phyloP scores from a whole-genome alignment of 2,888 invertebrate species.

The Xanthorhoe designata region DNA sequence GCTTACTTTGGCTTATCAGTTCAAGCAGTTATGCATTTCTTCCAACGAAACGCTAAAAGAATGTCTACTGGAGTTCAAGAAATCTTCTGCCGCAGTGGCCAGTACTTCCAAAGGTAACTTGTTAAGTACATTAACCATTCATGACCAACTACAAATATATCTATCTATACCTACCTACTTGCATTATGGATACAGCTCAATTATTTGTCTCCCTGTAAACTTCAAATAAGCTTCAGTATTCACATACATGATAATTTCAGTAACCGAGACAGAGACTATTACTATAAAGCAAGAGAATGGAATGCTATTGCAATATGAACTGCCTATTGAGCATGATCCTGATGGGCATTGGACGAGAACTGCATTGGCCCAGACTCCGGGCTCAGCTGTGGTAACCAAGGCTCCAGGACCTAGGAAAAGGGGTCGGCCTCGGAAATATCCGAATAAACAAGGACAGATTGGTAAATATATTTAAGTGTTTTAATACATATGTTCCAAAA shows the following conservation, averaged over 20 bases:
- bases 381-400: conserved; percentile 70
- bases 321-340: conserved; percentile 80
- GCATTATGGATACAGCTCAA: no score
- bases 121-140: no score
- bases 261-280: conserved; percentile 75
- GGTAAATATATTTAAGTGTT: conserved; percentile 53
- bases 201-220: no score
- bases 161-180: no score
- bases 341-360: conserved; percentile 72
- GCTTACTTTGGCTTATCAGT: conserved; percentile 78
- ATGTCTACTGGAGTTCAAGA: conserved; percentile 79
- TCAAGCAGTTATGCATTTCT: conserved; percentile 80
- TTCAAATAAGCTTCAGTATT: not conserved
- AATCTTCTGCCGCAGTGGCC: conserved; percentile 68
- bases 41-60: conserved; percentile 81
- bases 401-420: conserved; percentile 73
- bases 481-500: no score
- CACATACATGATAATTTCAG: conserved; percentile 41
- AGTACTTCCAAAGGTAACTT: conserved; percentile 62
- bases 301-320: conserved; percentile 76
- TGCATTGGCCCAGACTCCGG: conserved; percentile 58
- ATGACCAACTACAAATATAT: no score
- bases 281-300: conserved; percentile 85
- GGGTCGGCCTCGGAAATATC: conserved; percentile 80
- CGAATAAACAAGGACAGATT: conserved; percentile 79